phyloP scores from a whole-genome alignment of 2,113 vertebrate species.

The Antechinus flavipes region DNA sequence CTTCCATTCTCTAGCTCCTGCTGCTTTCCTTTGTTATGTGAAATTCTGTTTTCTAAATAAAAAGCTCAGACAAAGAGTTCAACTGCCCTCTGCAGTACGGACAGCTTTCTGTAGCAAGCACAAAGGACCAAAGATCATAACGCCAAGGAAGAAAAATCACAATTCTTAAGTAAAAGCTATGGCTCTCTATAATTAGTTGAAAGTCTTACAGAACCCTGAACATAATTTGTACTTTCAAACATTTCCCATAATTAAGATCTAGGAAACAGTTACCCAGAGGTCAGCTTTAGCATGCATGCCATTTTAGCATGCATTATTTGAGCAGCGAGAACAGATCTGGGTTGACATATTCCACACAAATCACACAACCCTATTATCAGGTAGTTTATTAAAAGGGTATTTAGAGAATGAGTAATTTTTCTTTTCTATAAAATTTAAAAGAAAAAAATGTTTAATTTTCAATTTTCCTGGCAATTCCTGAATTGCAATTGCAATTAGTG shows the following conservation, averaged over 20 bases:
- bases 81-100: slow-evolving; percentile 61
- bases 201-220: slow-evolving; percentile 5
- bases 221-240: slow-evolving; percentile 24
- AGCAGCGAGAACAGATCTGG: slow-evolving; percentile 17
- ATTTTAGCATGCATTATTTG: neutral
- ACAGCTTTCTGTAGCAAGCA: slow-evolving; percentile 20
- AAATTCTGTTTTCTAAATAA: slow-evolving; percentile 55
- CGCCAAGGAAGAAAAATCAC: neutral
- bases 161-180: neutral
- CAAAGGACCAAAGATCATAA: neutral
- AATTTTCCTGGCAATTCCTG: slow-evolving; percentile 35
- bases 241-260: neutral
- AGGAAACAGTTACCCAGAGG: neutral
- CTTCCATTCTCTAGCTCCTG: neutral
- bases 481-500: neutral
- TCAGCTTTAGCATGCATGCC: neutral
- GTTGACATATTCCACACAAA: neutral
- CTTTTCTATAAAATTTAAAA: neutral
- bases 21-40: slow-evolving; percentile 52
- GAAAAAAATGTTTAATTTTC: slow-evolving; percentile 11
- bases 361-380: neutral
- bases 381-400: neutral
- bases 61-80: slow-evolving; percentile 59
- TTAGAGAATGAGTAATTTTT: slow-evolving; percentile 33
- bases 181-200: neutral